These are phyloP conservation scores for Xylocampa areola DNA, from an alignment of 2,888 invertebrate species.

Conservation along the genomic window DNA sequence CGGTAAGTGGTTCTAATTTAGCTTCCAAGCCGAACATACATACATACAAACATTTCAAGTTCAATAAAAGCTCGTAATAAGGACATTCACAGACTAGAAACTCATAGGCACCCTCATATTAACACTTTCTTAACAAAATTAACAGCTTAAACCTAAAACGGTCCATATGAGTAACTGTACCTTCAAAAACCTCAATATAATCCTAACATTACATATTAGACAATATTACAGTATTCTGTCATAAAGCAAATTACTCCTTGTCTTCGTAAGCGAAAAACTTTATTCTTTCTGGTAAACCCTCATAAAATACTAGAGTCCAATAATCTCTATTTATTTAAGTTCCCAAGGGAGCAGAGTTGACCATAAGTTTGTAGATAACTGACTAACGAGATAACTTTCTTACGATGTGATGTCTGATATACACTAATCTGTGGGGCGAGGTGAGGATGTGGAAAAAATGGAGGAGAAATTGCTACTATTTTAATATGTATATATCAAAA, in stretches of 20 bases:
- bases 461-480: constrained; percentile 39
- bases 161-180: background rate
- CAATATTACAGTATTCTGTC: constrained; percentile 13
- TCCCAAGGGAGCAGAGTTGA: constrained; percentile 57
- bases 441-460: constrained; percentile 39
- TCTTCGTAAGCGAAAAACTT: constrained; percentile 63
- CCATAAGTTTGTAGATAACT: constrained; percentile 76
- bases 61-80: too few species aligned
- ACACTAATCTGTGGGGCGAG: constrained; percentile 66
- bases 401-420: constrained; percentile 71
- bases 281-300: constrained; percentile 48
- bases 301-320: constrained; percentile 72
- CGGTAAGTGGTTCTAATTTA: too few species aligned
- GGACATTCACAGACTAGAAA: too few species aligned
- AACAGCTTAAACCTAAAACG: constrained; percentile 1
- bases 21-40: too few species aligned
- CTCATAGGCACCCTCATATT: too few species aligned
- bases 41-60: too few species aligned
- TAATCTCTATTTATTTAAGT: constrained; percentile 81
- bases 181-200: constrained; percentile 7
- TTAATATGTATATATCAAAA: too few species aligned
- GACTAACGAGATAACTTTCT: constrained; percentile 85
- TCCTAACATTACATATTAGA: constrained; percentile 17
- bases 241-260: constrained; percentile 57
- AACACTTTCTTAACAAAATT: too few species aligned